Evolutionary conservation across 2,113 vertebrate species (phyloP).

Genomic region (Anoura caudifer): DNA sequence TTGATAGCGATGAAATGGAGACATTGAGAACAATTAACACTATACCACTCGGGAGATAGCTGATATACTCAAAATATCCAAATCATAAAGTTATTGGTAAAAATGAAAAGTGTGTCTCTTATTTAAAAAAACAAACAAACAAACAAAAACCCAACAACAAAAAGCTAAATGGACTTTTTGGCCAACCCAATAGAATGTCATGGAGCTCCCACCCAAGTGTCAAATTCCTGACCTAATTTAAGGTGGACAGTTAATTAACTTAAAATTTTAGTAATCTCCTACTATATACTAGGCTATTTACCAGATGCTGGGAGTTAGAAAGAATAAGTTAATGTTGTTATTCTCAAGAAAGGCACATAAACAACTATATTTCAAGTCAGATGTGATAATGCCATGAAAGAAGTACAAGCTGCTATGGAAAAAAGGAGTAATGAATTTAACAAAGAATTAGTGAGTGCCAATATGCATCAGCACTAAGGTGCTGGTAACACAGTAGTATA

Average conservation of each 20-base stretch:
- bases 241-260: neutral
- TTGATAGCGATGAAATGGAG: too few relatives aligned
- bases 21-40: too few relatives aligned
- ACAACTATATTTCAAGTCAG: neutral
- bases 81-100: too few relatives aligned
- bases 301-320: neutral
- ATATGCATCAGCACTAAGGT: neutral
- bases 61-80: too few relatives aligned
- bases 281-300: neutral
- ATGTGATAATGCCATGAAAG: neutral
- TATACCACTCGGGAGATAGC: too few relatives aligned
- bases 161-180: too few relatives aligned
- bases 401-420: neutral
- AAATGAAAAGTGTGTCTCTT: too few relatives aligned
- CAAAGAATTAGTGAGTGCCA: neutral
- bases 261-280: neutral
- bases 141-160: too few relatives aligned
- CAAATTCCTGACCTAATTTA: neutral
- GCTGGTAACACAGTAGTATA: neutral
- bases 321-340: neutral
- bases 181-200: neutral
- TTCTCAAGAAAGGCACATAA: constrained; percentile 13
- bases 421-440: neutral
- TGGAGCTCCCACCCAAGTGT: neutral
- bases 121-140: too few relatives aligned